phyloP scores from a whole-genome alignment of 2,113 vertebrate genomes.

The Lamprotornis superbus region DNA sequence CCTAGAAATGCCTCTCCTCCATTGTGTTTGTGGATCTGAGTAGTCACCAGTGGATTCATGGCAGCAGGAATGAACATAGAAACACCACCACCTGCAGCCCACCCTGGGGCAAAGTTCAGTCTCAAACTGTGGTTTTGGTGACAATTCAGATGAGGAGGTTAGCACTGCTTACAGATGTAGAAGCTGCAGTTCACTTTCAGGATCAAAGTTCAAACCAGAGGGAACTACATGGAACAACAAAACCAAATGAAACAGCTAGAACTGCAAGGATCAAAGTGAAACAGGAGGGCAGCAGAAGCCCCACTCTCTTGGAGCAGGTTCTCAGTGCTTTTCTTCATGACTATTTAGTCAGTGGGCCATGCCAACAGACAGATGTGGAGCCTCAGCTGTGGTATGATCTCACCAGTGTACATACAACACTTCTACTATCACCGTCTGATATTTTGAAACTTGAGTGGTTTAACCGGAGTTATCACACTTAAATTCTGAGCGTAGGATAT shows the following conservation, averaged over 20 bases:
- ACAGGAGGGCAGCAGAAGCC: background rate
- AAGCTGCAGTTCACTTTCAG: background rate
- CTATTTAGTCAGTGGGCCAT: background rate
- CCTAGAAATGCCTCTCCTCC: background rate
- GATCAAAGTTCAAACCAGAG: background rate
- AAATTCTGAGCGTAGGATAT: background rate
- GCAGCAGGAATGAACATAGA: background rate
- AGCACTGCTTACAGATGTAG: background rate
- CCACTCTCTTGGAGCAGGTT: background rate
- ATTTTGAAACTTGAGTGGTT: background rate
- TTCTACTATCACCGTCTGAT: background rate
- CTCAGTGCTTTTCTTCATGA: background rate
- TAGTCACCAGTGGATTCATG: background rate
- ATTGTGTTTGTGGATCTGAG: background rate
- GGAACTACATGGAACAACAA: background rate
- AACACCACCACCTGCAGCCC: rapidly evolving
- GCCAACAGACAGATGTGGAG: background rate
- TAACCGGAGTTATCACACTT: background rate
- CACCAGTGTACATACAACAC: background rate
- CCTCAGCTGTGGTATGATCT: background rate
- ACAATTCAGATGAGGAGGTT: background rate
- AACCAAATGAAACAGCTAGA: background rate
- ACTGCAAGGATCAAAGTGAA: background rate
- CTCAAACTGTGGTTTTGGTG: background rate
- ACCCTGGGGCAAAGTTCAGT: background rate